Base-by-base conservation (phyloP, 2,113 vertebrate species). In the Mesoclemmys tuberculata region DNA sequence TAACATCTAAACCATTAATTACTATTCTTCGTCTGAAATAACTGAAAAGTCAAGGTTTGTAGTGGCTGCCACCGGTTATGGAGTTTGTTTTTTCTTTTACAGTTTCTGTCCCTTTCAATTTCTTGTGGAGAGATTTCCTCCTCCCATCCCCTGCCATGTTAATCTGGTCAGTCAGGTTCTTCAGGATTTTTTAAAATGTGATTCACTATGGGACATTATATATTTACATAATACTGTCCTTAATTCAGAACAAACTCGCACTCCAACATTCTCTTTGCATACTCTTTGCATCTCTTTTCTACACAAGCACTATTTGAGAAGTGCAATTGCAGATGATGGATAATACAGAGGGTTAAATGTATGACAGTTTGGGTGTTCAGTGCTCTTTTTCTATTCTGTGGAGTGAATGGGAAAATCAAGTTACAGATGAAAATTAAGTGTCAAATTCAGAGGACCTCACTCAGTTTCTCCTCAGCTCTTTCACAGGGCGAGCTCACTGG, bases 161-260 rank as follows among this genome's bases (percentile, higher is more conserved):
- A 97, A 97, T 95, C 97, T 96, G 91, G 96, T 97, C 89, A 93
- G 77, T 92, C 97, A 93, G 92, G 96, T 97, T 98, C 90, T 93
- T 83, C 78, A 44, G 92, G 95, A 97, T 98, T 97, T 98, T 98
- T 98, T 92, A 93, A 95, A 80, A 85, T 94, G 79, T 93, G 12
- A 86, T 95, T 98, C 94, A 51, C 27, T 44, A 48, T 31, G 79
- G 89, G 77, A 87, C 83, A 74, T 96, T 94, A 96, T 97, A 93
- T 97, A 94, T 98, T 98, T 97, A 93, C 94, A 54, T 74, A 92
- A 74, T 94, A 96, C 84, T 64, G 68, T 87, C 56, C 13, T 83
- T 91, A 68, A n/a, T 87, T 44, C 35, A 89, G 83, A 93, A 93
- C 10, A 24, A 93, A 77, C 31, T 89, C 31, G 22, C 3, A 3